Conservation (phyloP, 2,888 invertebrate genomes). For the Chrysodeixis includens region DNA sequence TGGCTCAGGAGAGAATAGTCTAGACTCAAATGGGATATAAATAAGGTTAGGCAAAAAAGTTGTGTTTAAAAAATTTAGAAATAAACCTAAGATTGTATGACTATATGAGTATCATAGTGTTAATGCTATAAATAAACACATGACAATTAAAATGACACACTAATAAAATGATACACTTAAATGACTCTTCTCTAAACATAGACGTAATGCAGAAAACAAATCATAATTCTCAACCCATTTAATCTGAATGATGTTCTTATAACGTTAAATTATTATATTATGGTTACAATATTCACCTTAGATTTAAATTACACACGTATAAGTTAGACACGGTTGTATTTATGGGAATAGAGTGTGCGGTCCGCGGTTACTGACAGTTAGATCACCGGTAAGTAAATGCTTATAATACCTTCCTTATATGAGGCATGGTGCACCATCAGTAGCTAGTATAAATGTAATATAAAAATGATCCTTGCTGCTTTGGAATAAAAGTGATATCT, state of each 20-base stretch:
- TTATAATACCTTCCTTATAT: slow-evolving; percentile 68
- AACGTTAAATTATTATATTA: slow-evolving; percentile 8
- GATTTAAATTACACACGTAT: slow-evolving; percentile 47
- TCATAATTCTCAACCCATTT: not conserved
- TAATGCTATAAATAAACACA: too few relatives aligned
- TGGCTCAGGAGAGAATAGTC: too few relatives aligned
- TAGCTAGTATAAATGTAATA: not conserved
- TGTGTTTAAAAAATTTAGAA: too few relatives aligned
- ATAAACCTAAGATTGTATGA: too few relatives aligned
- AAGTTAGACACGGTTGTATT: slow-evolving; percentile 42
- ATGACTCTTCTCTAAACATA: not conserved
- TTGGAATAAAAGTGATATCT: not conserved
- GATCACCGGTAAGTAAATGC: slow-evolving; percentile 55
- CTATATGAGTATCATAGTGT: too few relatives aligned
- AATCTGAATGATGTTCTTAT: not conserved
- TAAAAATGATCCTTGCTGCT: not conserved
- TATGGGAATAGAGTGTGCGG: slow-evolving; percentile 55
- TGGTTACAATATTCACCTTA: slow-evolving; percentile 10
- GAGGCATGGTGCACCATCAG: slow-evolving; percentile 7
- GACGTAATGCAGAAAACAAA: too few relatives aligned
- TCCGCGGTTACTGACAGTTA: slow-evolving; percentile 66
- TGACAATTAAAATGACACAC: too few relatives aligned
- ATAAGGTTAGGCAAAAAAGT: too few relatives aligned
- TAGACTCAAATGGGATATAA: too few relatives aligned
- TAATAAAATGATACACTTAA: too few relatives aligned